Evolutionary conservation across 2,888 invertebrate genomes (phyloP), one percentile per base, ranked within the genome.

Genomic region (Allacma fusca): DNA sequence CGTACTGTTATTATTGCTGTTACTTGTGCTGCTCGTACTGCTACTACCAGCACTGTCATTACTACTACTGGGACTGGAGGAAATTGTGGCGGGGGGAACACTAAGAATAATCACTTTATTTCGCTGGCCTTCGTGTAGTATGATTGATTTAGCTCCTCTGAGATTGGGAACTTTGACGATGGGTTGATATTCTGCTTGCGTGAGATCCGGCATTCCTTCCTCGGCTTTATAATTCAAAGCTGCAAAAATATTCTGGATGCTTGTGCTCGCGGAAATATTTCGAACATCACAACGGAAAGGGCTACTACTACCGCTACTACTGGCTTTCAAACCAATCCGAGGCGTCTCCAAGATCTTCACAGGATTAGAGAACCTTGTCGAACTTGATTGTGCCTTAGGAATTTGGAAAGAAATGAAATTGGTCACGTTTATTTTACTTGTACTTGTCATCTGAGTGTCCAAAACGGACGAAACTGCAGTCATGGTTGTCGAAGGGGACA

Each of bases 61-160:
- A 24, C 16, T 34, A n/a, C 40, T 21, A 21, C 40, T 21, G 40
- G 68, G 21, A 68, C 1, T 68, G 5, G 26, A 28, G 26, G 29
- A 29, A 13, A 67, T n/a, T 7, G 69, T 13, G 1, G 69, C 29
- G 13, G 40, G 67, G 68, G 72, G 72, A 12, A 75, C 78, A 64
- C 78, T 78, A 24, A 79, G 74, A 50, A 79, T 76, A 23, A 79
- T 79, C 59, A 79, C 79, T 77, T 79, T 76, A 50, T 75, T 78
- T 62, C 67, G 68, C 26, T 76, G 76, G 21, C 76, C 76, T 69
- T 79, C 79, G 9, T 75, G 75, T n/a, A 76, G 44, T 28, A 78
- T 76, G 19, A 76, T 74, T n/a, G 75, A 76, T 67, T 78, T 78
- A 16, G 75, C 64, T n/a, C 73, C 76, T 40, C 73, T 23, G 13